phyloP scores from a whole-genome alignment of 2,888 invertebrate species.

The Spisula solida region DNA sequence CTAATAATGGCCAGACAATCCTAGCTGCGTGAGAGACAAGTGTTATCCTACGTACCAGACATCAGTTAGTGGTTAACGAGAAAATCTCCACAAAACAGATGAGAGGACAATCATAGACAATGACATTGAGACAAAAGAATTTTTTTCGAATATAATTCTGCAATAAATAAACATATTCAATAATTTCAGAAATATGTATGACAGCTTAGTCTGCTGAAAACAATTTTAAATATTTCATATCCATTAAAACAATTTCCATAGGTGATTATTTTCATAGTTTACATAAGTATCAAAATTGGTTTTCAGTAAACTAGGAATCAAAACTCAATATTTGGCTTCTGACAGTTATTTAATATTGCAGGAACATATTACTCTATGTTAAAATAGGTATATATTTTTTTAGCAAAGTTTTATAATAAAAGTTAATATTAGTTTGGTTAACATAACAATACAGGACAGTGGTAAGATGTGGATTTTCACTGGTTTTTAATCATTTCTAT shows the following conservation, averaged over 20 bases:
- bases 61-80: not conserved
- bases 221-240: not conserved
- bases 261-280: not conserved
- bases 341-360: too few relatives aligned
- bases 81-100: slow-evolving; percentile 4
- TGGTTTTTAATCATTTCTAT: too few relatives aligned
- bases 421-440: too few relatives aligned
- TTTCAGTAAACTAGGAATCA: too few relatives aligned
- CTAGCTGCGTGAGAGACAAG: not conserved
- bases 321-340: too few relatives aligned
- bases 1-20: not conserved
- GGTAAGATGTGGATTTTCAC: too few relatives aligned
- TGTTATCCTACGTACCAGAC: not conserved
- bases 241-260: not conserved
- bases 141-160: not conserved
- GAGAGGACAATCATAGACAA: not conserved
- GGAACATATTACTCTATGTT: too few relatives aligned
- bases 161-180: slow-evolving; percentile 12
- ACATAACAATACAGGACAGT: too few relatives aligned
- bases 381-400: too few relatives aligned
- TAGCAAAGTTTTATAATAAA: too few relatives aligned
- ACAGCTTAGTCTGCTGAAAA: not conserved
- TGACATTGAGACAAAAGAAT: not conserved
- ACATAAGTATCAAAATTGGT: not conserved
- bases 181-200: not conserved